These are phyloP conservation scores for Megaptera novaeangliae DNA, from an alignment of 2,113 vertebrate species.

Conservation along the genomic window DNA sequence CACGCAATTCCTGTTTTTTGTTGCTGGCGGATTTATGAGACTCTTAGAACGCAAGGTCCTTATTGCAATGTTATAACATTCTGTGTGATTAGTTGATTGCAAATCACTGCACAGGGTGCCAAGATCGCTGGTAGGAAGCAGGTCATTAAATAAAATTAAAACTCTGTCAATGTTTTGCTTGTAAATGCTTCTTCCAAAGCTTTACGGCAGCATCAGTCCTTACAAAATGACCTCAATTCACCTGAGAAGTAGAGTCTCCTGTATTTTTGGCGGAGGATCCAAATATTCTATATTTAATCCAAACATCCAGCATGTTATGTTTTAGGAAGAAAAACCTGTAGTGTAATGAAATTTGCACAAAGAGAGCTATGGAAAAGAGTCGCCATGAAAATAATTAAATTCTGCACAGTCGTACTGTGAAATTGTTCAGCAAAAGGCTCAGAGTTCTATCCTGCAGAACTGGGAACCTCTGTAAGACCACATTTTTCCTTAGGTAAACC, in stretches of 20 bases:
- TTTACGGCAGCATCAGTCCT: slow-evolving; percentile 9
- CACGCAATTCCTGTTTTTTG: neutral
- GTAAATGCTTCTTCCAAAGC: slow-evolving; percentile 61
- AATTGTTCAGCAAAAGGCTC: neutral
- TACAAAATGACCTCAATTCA: neutral
- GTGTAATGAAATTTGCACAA: slow-evolving; percentile 17
- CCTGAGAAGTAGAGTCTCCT: neutral
- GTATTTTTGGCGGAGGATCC: neutral
- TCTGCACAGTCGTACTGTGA: slow-evolving; percentile 8
- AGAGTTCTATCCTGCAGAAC: neutral
- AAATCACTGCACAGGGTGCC: slow-evolving; percentile 60
- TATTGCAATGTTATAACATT: slow-evolving; percentile 3
- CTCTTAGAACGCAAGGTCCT: neutral
- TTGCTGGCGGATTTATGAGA: slow-evolving; percentile 45
- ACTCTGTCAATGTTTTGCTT: slow-evolving; percentile 60
- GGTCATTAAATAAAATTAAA: slow-evolving; percentile 72
- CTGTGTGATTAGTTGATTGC: slow-evolving; percentile 59
- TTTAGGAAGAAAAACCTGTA: slow-evolving; percentile 1
- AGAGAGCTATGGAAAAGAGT: neutral
- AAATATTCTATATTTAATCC: neutral
- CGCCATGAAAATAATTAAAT: slow-evolving; percentile 16
- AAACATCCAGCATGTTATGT: neutral
- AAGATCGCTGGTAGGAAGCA: slow-evolving; percentile 66
- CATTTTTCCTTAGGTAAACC: slow-evolving; percentile 13
- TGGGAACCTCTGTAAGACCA: neutral